Evolutionary conservation across 2,797 vertebrate genomes (phyloP).

Genomic region (Emys orbicularis): DNA sequence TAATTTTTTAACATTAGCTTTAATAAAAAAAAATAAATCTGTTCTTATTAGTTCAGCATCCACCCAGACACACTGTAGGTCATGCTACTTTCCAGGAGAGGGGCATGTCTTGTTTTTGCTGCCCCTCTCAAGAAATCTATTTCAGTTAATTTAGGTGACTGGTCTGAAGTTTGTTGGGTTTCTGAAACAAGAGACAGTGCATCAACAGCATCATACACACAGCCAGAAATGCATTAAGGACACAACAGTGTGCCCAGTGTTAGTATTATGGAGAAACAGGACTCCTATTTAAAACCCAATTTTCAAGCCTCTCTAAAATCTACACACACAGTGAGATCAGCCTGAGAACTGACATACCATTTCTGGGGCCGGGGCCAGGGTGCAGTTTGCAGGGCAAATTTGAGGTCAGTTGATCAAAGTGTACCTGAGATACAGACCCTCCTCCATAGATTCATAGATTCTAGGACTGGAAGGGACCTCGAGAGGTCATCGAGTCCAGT

Average conservation of each 20-base stretch:
- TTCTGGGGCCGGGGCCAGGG: not conserved
- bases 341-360: accelerated
- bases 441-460: too few species aligned
- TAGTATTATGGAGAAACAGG: not conserved
- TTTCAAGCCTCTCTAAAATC: constrained; percentile 22
- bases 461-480: too few species aligned
- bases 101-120: not conserved
- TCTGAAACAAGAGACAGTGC: not conserved
- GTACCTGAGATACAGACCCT: not conserved
- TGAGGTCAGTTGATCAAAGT: not conserved
- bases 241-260: not conserved
- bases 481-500: too few species aligned
- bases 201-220: not conserved
- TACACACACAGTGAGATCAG: not conserved
- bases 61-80: not conserved
- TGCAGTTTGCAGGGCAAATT: not conserved
- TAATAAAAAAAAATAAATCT: too few species aligned
- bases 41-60: not conserved
- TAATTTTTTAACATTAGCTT: too few species aligned
- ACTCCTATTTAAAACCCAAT: constrained; percentile 32
- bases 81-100: not conserved
- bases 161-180: not conserved
- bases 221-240: not conserved
- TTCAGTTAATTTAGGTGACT: not conserved
- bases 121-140: not conserved